Evolutionary conservation across 2,113 vertebrate species (phyloP).

Genomic region (Aptenodytes forsteri): DNA sequence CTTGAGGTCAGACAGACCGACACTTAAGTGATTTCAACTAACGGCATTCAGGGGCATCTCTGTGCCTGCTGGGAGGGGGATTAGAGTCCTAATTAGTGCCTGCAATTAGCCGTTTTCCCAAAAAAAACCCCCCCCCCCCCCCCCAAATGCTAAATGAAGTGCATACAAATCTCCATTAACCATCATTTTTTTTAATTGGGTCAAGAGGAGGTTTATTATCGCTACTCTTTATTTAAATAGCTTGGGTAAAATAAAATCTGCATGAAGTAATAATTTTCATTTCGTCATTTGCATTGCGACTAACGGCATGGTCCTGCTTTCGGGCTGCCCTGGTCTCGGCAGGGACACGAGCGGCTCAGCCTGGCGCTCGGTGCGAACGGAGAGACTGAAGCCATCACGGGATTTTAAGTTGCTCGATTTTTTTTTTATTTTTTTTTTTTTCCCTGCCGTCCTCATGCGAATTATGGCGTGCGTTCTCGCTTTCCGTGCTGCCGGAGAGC

Average conservation of each 20-base stretch:
- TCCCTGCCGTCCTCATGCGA: background rate
- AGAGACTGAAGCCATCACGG: rapidly evolving
- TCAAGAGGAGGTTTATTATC: constrained; percentile 24
- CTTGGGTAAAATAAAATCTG: background rate
- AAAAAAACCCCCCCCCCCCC: background rate
- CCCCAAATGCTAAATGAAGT: background rate
- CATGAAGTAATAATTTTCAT: background rate
- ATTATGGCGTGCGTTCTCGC: background rate
- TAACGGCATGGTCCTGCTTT: background rate
- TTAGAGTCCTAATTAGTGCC: constrained; percentile 55
- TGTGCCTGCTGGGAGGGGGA: constrained; percentile 54
- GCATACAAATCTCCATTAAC: constrained; percentile 15
- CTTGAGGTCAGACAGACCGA: constrained; percentile 42
- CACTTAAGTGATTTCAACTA: background rate
- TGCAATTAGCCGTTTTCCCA: constrained; percentile 32
- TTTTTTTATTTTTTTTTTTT: no score
- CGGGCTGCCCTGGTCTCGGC: background rate
- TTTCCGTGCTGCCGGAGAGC: background rate
- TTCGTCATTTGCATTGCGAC: background rate
- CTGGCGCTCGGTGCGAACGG: rapidly evolving
- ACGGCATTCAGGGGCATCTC: constrained; percentile 32
- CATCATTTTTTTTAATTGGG: constrained; percentile 13
- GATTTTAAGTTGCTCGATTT: background rate
- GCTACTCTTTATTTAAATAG: constrained; percentile 5
- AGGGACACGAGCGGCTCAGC: background rate